Conservation (phyloP, 1,140 invertebrate genomes). For the Oedothorax gibbosus region DNA sequence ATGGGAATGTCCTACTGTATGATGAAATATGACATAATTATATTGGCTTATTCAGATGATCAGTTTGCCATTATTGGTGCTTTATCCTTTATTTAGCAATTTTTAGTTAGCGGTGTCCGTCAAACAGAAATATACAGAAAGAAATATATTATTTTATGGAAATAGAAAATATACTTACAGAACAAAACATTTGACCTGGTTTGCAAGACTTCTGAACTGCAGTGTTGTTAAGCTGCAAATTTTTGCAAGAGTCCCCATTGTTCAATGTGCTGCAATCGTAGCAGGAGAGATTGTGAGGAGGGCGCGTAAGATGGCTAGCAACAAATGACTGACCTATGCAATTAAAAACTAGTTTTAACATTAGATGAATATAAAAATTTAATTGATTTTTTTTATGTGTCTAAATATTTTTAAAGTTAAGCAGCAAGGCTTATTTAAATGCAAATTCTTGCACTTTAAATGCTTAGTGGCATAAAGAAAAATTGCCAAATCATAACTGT, state of each 20-base stretch:
- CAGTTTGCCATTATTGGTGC: too few relatives aligned
- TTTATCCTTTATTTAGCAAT: too few relatives aligned
- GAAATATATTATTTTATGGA: not conserved
- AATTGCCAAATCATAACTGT: too few relatives aligned
- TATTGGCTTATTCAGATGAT: too few relatives aligned
- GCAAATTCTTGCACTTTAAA: too few relatives aligned
- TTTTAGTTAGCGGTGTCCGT: too few relatives aligned
- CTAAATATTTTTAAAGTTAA: too few relatives aligned
- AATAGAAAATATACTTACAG: constrained; percentile 39
- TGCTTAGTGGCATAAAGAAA: too few relatives aligned
- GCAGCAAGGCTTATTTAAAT: too few relatives aligned
- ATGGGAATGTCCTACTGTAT: too few relatives aligned
- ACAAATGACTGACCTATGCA: not conserved
- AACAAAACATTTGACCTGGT: constrained; percentile 57
- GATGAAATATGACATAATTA: too few relatives aligned
- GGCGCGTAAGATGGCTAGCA: constrained; percentile 30
- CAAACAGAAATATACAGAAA: not conserved
- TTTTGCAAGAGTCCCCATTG: constrained; percentile 43
- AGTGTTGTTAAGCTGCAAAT: constrained; percentile 36
- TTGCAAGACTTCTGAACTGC: constrained; percentile 35
- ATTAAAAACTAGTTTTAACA: not conserved
- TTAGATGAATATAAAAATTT: not conserved
- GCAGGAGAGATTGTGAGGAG: constrained; percentile 54
- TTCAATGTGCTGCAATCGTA: constrained; percentile 50
- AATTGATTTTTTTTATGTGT: too few relatives aligned